These are phyloP conservation scores for Athalia rosae DNA, from an alignment of 2,888 invertebrate species.

Conservation along the genomic window DNA sequence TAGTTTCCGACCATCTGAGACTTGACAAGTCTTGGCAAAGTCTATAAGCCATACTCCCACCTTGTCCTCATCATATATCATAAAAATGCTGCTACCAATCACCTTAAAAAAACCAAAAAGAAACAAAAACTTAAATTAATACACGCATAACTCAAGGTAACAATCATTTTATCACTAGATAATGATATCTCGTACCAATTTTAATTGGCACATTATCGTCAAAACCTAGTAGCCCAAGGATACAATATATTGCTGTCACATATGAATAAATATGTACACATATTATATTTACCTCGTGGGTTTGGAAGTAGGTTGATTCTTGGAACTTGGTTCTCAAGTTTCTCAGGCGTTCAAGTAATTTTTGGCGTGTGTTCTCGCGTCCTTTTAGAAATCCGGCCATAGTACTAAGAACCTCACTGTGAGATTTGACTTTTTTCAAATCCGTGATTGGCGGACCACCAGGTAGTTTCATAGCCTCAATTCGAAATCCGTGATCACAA, in stretches of 20 bases:
- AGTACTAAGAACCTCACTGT: constrained; percentile 83
- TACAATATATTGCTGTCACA: not conserved
- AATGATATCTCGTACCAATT: not conserved
- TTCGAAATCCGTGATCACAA: constrained; percentile 93
- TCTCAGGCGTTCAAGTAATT: constrained; percentile 83
- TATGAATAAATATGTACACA: constrained; percentile 1
- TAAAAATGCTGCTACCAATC: constrained; percentile 94
- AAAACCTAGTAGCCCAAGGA: not conserved
- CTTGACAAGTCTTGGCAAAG: constrained; percentile 92
- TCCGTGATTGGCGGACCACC: constrained; percentile 90
- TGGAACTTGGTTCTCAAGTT: constrained; percentile 88
- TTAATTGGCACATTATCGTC: not conserved
- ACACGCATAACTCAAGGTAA: no score
- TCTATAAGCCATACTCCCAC: constrained; percentile 98
- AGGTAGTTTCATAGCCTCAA: constrained; percentile 94
- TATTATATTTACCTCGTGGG: constrained; percentile 82
- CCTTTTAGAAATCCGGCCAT: constrained; percentile 85
- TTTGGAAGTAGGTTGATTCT: constrained; percentile 87
- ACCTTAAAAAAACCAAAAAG: constrained; percentile 73
- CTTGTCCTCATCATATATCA: constrained; percentile 92
- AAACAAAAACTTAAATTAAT: constrained; percentile 35
- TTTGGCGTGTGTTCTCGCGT: constrained; percentile 79
- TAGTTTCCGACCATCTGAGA: constrained; percentile 82
- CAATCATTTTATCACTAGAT: not conserved
- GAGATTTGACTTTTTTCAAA: constrained; percentile 89